phyloP scores from a whole-genome alignment of 1,140 invertebrate genomes.

The Matsumurasca onukii region DNA sequence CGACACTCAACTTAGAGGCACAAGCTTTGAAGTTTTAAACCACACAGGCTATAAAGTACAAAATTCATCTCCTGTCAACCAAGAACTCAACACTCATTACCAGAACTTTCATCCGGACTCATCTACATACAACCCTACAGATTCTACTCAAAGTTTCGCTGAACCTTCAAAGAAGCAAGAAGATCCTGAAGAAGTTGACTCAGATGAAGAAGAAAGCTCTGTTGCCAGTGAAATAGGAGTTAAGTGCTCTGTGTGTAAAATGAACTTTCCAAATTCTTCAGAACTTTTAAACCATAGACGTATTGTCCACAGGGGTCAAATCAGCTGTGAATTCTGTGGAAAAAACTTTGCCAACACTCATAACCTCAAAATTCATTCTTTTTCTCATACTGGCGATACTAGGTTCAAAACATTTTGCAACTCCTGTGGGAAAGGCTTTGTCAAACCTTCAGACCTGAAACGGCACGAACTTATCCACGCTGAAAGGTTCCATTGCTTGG shows the following conservation, averaged over 20 bases:
- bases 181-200: slow-evolving; percentile 20
- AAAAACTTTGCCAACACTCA: slow-evolving; percentile 72
- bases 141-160: no score
- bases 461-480: slow-evolving; percentile 46
- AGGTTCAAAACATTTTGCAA: slow-evolving; percentile 66
- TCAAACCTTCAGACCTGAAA: slow-evolving; percentile 62
- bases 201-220: slow-evolving; percentile 24
- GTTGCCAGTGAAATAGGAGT: slow-evolving; percentile 4
- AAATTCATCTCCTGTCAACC: no score
- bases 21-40: no score
- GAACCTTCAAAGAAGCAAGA: slow-evolving; percentile 11
- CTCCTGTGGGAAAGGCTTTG: slow-evolving; percentile 71
- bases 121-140: no score
- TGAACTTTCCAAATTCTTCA: slow-evolving; percentile 19
- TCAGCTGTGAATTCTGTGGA: slow-evolving; percentile 39
- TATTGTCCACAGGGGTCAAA: slow-evolving; percentile 19
- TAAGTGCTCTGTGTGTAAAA: slow-evolving; percentile 17
- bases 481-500: slow-evolving; percentile 36
- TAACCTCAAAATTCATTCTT: slow-evolving; percentile 66
- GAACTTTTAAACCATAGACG: slow-evolving; percentile 29
- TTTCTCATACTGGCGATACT: slow-evolving; percentile 70
- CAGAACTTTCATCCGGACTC: no score
- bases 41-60: no score
- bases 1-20: no score
- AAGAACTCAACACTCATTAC: no score